Evolutionary conservation across 2,888 invertebrate species (phyloP).

Genomic region (Norana najaformis): DNA sequence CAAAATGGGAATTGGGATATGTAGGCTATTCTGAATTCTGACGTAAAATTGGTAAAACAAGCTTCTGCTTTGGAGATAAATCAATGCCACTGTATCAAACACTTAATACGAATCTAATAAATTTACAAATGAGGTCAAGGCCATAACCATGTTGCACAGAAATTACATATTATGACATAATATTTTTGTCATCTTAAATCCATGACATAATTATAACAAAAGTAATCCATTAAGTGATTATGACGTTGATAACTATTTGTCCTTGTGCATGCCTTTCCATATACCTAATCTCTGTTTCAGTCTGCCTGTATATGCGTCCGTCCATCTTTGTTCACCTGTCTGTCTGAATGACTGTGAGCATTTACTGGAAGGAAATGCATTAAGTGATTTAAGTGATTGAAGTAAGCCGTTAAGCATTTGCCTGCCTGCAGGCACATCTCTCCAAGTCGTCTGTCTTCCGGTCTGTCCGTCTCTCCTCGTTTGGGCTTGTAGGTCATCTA

Average conservation of each 20-base stretch:
- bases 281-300: neutral
- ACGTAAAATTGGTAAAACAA: neutral
- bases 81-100: neutral
- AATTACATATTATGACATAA: neutral
- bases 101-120: neutral
- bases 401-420: neutral
- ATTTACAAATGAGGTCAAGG: neutral
- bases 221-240: neutral
- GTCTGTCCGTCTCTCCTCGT: neutral
- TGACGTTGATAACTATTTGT: neutral
- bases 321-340: no score
- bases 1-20: neutral
- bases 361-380: no score
- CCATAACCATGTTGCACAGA: no score
- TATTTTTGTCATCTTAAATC: neutral
- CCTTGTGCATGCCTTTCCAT: neutral
- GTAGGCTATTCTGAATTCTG: neutral
- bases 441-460: neutral
- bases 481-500: neutral
- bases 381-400: no score
- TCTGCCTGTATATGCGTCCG: neutral
- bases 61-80: neutral
- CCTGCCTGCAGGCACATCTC: constrained; percentile 6
- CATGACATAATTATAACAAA: neutral
- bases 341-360: neutral